Percentiles rank a stretch among this genome's conserved stretches.
Evolutionary conservation across 1,140 invertebrate genomes (phyloP).

Genomic region (Anagrus nilaparvatae): DNA sequence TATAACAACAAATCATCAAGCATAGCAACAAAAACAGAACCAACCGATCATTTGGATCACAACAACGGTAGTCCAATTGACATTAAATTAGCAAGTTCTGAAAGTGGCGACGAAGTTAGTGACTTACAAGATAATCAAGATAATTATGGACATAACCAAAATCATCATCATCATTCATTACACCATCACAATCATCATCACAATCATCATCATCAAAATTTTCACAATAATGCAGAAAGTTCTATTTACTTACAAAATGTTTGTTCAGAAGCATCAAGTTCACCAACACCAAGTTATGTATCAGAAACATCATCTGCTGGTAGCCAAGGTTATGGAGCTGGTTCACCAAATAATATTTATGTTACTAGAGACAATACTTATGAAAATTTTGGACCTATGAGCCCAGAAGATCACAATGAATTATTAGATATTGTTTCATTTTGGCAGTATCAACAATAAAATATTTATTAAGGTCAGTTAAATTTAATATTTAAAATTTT

Average conservation of each 20-base stretch:
- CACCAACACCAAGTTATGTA: slow-evolving; percentile 68
- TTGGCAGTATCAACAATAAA: no score
- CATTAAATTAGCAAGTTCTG: slow-evolving; percentile 14
- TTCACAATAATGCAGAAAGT: slow-evolving; percentile 20
- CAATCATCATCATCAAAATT: neutral
- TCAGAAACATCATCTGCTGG: slow-evolving; percentile 61
- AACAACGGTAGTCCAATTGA: neutral
- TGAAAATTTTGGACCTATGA: no score
- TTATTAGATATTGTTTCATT: no score
- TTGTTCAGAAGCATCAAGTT: slow-evolving; percentile 62
- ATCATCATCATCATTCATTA: slow-evolving; percentile 32
- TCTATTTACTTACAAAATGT: slow-evolving; percentile 42
- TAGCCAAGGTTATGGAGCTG: slow-evolving; percentile 40
- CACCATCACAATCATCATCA: slow-evolving; percentile 19
- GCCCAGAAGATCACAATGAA: no score
- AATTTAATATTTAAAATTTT: no score
- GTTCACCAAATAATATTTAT: no score
- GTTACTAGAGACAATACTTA: no score
- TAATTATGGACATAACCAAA: slow-evolving; percentile 20
- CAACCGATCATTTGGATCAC: neutral
- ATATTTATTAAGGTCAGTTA: no score
- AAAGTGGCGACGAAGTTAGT: slow-evolving; percentile 17
- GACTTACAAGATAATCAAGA: slow-evolving; percentile 13
- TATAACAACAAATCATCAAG: slow-evolving; percentile 18
- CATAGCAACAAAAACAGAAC: no score